Percentiles rank a stretch among this genome's conserved stretches.
Conservation (phyloP, 2,888 invertebrate species). For the Silvanus unidentatus region DNA sequence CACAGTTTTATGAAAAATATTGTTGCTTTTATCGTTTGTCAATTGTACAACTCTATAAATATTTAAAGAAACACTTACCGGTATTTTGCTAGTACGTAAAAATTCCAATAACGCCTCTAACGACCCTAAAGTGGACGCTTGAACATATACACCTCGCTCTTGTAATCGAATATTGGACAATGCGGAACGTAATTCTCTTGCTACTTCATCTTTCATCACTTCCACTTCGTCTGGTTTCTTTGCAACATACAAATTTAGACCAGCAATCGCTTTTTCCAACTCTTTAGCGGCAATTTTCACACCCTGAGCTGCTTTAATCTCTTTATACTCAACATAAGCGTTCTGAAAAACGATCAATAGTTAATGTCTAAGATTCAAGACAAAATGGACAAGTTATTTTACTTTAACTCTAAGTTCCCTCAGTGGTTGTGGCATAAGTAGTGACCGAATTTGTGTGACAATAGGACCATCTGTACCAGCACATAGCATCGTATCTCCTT, state of each 20-base stretch:
- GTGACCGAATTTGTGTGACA: slow-evolving; percentile 91
- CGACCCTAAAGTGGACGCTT: slow-evolving; percentile 98
- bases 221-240: slow-evolving; percentile 93
- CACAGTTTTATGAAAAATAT: too few species aligned
- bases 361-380: background rate
- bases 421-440: slow-evolving; percentile 97
- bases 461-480: slow-evolving; percentile 99
- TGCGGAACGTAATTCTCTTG: slow-evolving; percentile 80
- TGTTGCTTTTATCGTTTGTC: too few species aligned
- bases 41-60: too few species aligned
- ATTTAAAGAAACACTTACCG: too few species aligned
- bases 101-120: slow-evolving; percentile 94
- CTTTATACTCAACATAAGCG: slow-evolving; percentile 90
- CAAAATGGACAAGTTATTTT: too few species aligned
- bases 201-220: slow-evolving; percentile 76
- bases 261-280: slow-evolving; percentile 95
- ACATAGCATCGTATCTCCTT: slow-evolving; percentile 90
- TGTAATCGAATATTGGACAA: slow-evolving; percentile 87
- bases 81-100: slow-evolving; percentile 85
- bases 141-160: slow-evolving; percentile 96
- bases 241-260: slow-evolving; percentile 87
- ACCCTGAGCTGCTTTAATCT: slow-evolving; percentile 93
- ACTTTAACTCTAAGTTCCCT: slow-evolving; percentile 95
- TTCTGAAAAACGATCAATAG: slow-evolving; percentile 52
- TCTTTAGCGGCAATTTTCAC: slow-evolving; percentile 98